phyloP scores from a whole-genome alignment of 2,888 invertebrate species.

The Drepana falcataria region DNA sequence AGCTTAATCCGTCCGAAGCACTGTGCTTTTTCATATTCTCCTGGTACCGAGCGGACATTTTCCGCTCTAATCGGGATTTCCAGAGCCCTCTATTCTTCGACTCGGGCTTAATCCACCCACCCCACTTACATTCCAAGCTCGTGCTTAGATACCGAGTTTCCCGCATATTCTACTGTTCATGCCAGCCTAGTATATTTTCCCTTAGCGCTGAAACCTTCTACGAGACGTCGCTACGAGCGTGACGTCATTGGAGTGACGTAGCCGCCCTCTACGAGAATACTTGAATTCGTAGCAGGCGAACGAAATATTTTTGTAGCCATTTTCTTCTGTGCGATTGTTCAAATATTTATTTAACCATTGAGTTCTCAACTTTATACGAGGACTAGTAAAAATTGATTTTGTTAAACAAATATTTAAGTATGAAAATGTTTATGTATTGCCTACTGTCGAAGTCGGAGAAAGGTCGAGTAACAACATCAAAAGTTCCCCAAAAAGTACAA shows the following conservation, averaged over 20 bases:
- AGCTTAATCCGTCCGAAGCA: conserved; percentile 10
- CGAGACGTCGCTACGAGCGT: conserved; percentile 15
- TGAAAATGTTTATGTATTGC: too few species aligned
- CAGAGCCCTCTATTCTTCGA: conserved; percentile 55
- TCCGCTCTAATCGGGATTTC: conserved; percentile 78
- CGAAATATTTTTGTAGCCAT: too few species aligned
- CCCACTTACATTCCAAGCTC: conserved; percentile 22
- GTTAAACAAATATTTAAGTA: too few species aligned
- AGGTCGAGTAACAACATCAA: too few species aligned
- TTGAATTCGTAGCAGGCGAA: background rate
- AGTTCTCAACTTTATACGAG: too few species aligned
- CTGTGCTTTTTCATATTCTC: conserved; percentile 33
- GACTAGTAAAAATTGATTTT: too few species aligned
- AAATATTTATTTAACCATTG: too few species aligned
- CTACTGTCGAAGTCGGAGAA: too few species aligned
- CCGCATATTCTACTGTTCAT: conserved; percentile 18
- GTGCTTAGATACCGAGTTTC: conserved; percentile 18
- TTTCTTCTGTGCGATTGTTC: too few species aligned
- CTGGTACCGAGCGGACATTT: conserved; percentile 73
- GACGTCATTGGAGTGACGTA: conserved; percentile 10
- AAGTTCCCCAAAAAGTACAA: too few species aligned
- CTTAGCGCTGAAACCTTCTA: conserved; percentile 33
- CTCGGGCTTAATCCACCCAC: conserved; percentile 13
- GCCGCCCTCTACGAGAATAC: conserved; percentile 9
- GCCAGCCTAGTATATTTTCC: conserved; percentile 40